These are phyloP conservation scores for Dryobates pubescens DNA, from an alignment of 2,797 vertebrate genomes.

Conservation along the genomic window DNA sequence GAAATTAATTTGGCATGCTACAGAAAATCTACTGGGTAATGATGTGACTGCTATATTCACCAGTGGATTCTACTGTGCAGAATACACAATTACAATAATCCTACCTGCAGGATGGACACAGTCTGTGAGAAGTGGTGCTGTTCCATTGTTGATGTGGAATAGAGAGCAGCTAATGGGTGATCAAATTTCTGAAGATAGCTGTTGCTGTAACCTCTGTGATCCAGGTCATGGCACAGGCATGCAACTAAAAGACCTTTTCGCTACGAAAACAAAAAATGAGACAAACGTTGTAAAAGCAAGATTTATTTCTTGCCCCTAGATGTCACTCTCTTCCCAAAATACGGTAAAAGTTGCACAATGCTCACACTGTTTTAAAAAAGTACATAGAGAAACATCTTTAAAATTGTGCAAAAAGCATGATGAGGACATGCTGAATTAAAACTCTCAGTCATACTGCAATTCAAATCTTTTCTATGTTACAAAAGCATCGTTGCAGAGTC, in stretches of 20 bases:
- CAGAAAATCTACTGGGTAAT: neutral
- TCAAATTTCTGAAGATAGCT: conserved; percentile 99
- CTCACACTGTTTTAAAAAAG: neutral
- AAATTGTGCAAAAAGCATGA: neutral
- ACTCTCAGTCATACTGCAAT: neutral
- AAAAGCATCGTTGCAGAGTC: neutral
- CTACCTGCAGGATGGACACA: conserved; percentile 98
- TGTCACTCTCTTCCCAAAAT: conserved; percentile 36
- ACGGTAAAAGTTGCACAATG: neutral
- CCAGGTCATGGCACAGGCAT: conserved; percentile 98
- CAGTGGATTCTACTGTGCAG: neutral
- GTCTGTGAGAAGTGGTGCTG: conserved; percentile 99
- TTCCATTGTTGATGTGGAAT: conserved; percentile 99
- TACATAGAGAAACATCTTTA: neutral
- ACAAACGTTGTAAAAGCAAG: neutral
- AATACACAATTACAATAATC: conserved; percentile 56
- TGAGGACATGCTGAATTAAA: neutral
- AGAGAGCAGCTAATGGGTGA: conserved; percentile 95
- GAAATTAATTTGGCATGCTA: conserved; percentile 19
- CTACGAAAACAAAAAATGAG: conserved; percentile 70
- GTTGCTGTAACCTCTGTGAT: conserved; percentile 97
- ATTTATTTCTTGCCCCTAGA: neutral
- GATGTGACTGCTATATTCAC: neutral
- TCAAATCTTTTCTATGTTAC: neutral
- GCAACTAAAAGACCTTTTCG: conserved; percentile 94